Evolutionary conservation across 1,140 invertebrate genomes (phyloP), one percentile per base, ranked within the genome.

Genomic region (Rhynchophorus ferrugineus): DNA sequence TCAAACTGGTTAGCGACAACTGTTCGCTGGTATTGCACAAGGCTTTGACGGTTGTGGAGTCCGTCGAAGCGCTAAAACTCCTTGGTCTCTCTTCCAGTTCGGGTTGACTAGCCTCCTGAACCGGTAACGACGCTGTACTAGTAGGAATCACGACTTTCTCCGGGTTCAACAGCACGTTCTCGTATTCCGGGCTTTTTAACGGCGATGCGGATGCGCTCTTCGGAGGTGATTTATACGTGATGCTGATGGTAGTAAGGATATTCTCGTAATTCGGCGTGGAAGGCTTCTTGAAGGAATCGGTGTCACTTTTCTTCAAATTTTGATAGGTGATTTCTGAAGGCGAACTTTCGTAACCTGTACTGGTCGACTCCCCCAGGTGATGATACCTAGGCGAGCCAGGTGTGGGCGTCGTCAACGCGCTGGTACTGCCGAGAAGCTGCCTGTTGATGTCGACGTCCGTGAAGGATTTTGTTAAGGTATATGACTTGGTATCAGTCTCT

Each of bases 191-290:
- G 17, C 33, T 59, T 17, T 61, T 62, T n/a, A 58, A 18, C n/a
- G 61, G 59, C 5, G 59, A 57, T 2, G 52, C 29, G 7, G 59
- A 29, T 2, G 50, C 24, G 22, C 60, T 62, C 59, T 71, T 76
- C 1, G 69, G 71, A 0, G 77, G 77, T 1, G 77, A 78, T 57
- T 77, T 72, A 56, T 81, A 83, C 2, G 78, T 81, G n/a, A 83
- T 83, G 66, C 77, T 83, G 6, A 83, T 82, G 0, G 81, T 83
- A 0, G 79, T 81, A 62, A 67, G 22, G 6, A 70, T 61, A 48
- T 69, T 69, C 47, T 69, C 65, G 36, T 67, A 66, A 3, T 72
- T 68, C 1, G 74, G 73, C 17, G 66, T 71, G 1, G 64, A 71
- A 0, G 71, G 29, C 17, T 72, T 38, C 49, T 21, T 22, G n/a